Evolutionary conservation across 2,888 invertebrate genomes (phyloP), one percentile per base, ranked within the genome.

Genomic region (Coelinius sp.): DNA sequence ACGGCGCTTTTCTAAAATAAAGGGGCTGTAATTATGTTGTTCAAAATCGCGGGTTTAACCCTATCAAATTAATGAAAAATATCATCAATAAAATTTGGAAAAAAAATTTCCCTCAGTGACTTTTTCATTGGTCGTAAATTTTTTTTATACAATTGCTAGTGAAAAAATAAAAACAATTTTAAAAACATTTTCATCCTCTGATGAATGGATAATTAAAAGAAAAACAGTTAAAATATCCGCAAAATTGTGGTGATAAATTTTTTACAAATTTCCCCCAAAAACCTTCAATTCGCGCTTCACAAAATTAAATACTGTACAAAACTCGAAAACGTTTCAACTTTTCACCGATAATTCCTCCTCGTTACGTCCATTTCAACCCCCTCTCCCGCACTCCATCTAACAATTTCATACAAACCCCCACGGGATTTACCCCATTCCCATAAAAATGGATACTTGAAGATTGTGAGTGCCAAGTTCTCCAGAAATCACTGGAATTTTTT

Each of bases 1-100:
- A 86, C 83, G 80, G 82, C 81, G 83, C 81, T 81, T 80, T 77
- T 76, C 72, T 77, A 79, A 79, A 79, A 80, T 56, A 35, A 76
- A 73, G 69, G 71, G 70, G 75, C 72, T 73, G 49, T 71, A 67
- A 73, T 72, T 70, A 46, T 41, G 12, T 31, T n/a, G 7, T 6
- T 3, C 2, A 35, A 35, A 35, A 1, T 6, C 35, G 1, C 35
- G 10, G 10, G 8, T 35, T n/a, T 10, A 35, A 1, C 35, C 35
- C 35, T 10, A 35, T 10, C 35, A 35, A 1, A 12, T 41, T n/a
- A 41, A n/a, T n/a, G n/a, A n/a, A n/a, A 12, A 41, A n/a, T n/a
- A 12, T n/a, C 41, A 1, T 5, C 35, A 7, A 10, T 6, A 35
- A 35, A 35, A 35, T 35, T 6, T 10, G 1, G 1, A 35, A 8